Evolutionary conservation across 1,140 invertebrate species (phyloP), one percentile per base, ranked within the genome.

Genomic region (Coenobita brevimanus): DNA sequence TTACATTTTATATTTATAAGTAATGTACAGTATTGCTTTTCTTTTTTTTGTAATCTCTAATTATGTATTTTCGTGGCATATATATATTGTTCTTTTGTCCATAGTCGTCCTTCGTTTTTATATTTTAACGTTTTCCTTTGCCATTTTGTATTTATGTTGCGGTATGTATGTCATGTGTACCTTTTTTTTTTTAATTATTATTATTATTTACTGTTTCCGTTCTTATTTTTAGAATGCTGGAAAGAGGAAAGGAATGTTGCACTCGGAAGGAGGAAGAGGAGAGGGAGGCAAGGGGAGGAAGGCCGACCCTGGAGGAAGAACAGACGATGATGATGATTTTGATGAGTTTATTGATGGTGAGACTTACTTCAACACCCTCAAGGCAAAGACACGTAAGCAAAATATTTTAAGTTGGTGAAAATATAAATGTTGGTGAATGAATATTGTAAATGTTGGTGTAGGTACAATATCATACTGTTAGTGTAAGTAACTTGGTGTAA

Each of bases 311-410:
- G 64, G 46, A 60, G 76, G 27, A 24, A 41, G 50, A 46, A 46
- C 33, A 54, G 57, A 8, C 0, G 41, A 80, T n/a, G 78, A 80
- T n/a, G 80, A 82, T 8, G 80, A 71, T 24, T 38, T 69, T 1
- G 64, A 71, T 3, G 62, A 82, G n/a, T n/a, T n/a, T 15, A 60
- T 64, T n/a, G 75, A 57, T 38, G 60, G 21, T 8, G 41, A 82
- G 0, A 38, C 24, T n/a, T 82, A 50, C n/a, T 6, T 41, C 38
- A 82, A 82, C 15, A 41, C 43, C 10, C 46, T 82, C 38, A 82
- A 82, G 67, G 64, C 21, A 13, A 82, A 82, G 10, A 69, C 80
- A n/a, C 80, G 80, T 82, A 41, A 82, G 80, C 69, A 50, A 50
- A 50, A 50, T 50, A 50, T 50, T 8, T 50, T 8, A 6, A 8